phyloP scores from a whole-genome alignment of 2,797 vertebrate genomes.

The Alauda arvensis region DNA sequence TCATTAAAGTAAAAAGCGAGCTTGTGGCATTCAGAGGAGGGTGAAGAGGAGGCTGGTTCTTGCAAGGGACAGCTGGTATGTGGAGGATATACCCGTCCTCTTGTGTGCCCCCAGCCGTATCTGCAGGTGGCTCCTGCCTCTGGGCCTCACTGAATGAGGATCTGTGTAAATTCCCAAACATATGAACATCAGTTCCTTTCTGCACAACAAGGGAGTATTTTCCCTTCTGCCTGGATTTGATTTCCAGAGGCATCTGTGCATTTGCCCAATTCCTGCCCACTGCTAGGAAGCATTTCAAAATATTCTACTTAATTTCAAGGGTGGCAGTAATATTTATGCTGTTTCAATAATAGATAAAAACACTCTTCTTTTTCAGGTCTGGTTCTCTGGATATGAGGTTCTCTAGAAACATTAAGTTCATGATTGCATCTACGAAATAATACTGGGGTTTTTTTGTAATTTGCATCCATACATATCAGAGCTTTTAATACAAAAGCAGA shows the following conservation, averaged over 20 bases:
- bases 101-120: constrained; percentile 52
- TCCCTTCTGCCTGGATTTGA: constrained; percentile 31
- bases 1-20: constrained; percentile 47
- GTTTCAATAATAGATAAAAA: neutral
- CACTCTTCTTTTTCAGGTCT: neutral
- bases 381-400: neutral
- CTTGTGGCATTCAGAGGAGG: constrained; percentile 48
- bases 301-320: constrained; percentile 15
- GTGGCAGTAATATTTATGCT: neutral
- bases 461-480: neutral
- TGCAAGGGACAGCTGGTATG: constrained; percentile 50
- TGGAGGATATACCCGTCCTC: constrained; percentile 53
- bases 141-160: constrained; percentile 62
- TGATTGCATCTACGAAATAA: neutral
- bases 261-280: constrained; percentile 42
- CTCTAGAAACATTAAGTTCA: neutral
- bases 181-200: constrained; percentile 50
- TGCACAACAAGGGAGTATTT: constrained; percentile 53
- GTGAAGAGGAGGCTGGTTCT: constrained; percentile 30
- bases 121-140: constrained; percentile 49
- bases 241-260: constrained; percentile 45
- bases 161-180: constrained; percentile 66
- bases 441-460: neutral
- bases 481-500: neutral
- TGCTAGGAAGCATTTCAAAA: constrained; percentile 34